These are phyloP conservation scores for Bembecia ichneumoniformis DNA, from an alignment of 2,888 invertebrate species.

Conservation along the genomic window DNA sequence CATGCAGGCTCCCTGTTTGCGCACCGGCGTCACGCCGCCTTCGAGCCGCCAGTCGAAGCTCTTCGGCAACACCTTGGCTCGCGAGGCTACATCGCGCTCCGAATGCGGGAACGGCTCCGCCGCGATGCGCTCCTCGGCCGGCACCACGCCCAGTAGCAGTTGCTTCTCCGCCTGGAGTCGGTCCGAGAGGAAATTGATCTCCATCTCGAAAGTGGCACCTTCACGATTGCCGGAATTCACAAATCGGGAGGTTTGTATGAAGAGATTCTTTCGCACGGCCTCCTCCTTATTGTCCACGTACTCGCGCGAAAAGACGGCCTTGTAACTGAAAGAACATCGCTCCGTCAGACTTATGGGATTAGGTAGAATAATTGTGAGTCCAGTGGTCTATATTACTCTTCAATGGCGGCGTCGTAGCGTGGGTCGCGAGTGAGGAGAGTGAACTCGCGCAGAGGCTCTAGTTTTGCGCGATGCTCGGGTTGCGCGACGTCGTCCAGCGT, in stretches of 20 bases:
- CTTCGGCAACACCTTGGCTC: slow-evolving; percentile 28
- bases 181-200: slow-evolving; percentile 38
- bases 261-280: slow-evolving; percentile 43
- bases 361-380: neutral
- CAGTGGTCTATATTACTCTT: neutral
- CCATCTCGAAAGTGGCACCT: slow-evolving; percentile 38
- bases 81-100: slow-evolving; percentile 18
- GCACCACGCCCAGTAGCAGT: slow-evolving; percentile 26
- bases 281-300: slow-evolving; percentile 42
- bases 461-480: slow-evolving; percentile 22
- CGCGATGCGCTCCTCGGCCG: slow-evolving; percentile 21
- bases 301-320: slow-evolving; percentile 24
- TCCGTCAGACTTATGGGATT: neutral
- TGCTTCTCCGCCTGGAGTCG: slow-evolving; percentile 35
- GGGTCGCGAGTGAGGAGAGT: slow-evolving; percentile 34
- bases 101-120: slow-evolving; percentile 32
- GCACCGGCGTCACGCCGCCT: slow-evolving; percentile 49
- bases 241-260: slow-evolving; percentile 40
- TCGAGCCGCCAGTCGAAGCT: slow-evolving; percentile 49
- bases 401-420: slow-evolving; percentile 22
- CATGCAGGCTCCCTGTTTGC: slow-evolving; percentile 37
- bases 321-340: slow-evolving; percentile 25
- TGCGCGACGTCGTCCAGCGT: slow-evolving; percentile 19
- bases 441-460: slow-evolving; percentile 56
- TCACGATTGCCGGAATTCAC: slow-evolving; percentile 43